These are phyloP conservation scores for Busseola fusca DNA, from an alignment of 2,888 invertebrate species.

Conservation along the genomic window DNA sequence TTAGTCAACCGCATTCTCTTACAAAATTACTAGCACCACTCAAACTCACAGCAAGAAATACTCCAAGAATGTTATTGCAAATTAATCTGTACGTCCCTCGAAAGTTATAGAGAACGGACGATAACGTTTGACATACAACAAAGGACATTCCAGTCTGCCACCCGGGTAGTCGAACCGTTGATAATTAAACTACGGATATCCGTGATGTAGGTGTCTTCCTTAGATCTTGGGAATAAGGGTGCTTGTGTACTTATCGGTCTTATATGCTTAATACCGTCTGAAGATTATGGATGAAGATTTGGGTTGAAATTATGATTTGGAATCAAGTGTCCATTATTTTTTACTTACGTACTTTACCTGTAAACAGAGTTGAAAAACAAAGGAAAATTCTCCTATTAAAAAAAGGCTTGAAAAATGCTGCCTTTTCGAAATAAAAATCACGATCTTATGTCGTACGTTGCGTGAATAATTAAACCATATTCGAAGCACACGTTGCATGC, in stretches of 20 bases:
- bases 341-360: background rate
- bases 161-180: slow-evolving; percentile 46
- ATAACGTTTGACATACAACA: slow-evolving; percentile 59
- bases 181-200: slow-evolving; percentile 64
- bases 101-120: slow-evolving; percentile 35
- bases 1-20: slow-evolving; percentile 48
- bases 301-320: background rate
- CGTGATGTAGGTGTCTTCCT: slow-evolving; percentile 56
- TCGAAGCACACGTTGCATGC: slow-evolving; percentile 51
- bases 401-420: slow-evolving; percentile 6
- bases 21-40: slow-evolving; percentile 47
- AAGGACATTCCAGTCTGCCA: slow-evolving; percentile 53
- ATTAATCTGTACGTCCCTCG: slow-evolving; percentile 59
- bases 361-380: background rate
- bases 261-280: slow-evolving; percentile 21
- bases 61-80: slow-evolving; percentile 62
- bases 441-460: slow-evolving; percentile 32
- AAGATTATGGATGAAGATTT: slow-evolving; percentile 11
- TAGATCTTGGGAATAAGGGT: slow-evolving; percentile 39
- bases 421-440: slow-evolving; percentile 39
- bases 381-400: background rate
- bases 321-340: background rate
- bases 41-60: slow-evolving; percentile 51
- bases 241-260: slow-evolving; percentile 14
- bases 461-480: slow-evolving; percentile 60